Evolutionary conservation across 2,888 invertebrate species (phyloP).

Genomic region (Nomada ruficornis): DNA sequence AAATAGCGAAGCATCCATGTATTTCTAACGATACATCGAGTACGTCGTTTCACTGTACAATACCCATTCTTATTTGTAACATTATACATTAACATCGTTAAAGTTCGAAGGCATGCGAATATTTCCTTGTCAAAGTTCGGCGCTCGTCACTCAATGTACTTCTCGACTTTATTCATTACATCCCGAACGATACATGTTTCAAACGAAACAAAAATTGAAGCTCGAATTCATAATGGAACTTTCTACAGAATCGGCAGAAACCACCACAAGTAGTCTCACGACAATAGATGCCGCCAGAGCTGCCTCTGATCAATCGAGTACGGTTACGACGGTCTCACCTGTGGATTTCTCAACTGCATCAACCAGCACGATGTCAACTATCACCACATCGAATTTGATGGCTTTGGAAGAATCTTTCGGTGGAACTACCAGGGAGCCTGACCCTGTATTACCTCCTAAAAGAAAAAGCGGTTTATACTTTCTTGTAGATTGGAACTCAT

Average conservation of each 20-base stretch:
- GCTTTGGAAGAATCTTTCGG: conserved; percentile 93
- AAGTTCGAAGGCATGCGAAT: not conserved
- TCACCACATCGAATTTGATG: conserved; percentile 84
- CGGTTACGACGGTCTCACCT: conserved; percentile 15
- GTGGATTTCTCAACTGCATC: conserved; percentile 22
- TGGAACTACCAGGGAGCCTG: conserved; percentile 87
- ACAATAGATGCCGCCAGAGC: conserved; percentile 51
- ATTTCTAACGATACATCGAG: not conserved
- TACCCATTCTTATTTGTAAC: not conserved
- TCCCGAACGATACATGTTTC: not conserved
- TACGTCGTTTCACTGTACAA: conserved; percentile 9
- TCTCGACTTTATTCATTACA: not conserved
- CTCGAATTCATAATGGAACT: conserved; percentile 25
- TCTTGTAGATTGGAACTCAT: conserved; percentile 94
- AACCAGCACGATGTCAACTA: conserved; percentile 64
- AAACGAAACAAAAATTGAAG: too few species aligned
- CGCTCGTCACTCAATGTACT: not conserved
- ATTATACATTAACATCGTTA: not conserved
- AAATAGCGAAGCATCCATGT: not conserved
- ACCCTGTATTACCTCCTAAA: conserved; percentile 88
- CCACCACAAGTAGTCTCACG: conserved; percentile 37
- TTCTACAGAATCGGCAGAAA: conserved; percentile 63
- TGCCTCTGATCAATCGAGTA: conserved; percentile 28
- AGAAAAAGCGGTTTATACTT: conserved; percentile 93
- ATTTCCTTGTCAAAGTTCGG: not conserved